Base-by-base conservation (phyloP, 1,140 invertebrate genomes). In the Rhopalosiphum padi region DNA sequence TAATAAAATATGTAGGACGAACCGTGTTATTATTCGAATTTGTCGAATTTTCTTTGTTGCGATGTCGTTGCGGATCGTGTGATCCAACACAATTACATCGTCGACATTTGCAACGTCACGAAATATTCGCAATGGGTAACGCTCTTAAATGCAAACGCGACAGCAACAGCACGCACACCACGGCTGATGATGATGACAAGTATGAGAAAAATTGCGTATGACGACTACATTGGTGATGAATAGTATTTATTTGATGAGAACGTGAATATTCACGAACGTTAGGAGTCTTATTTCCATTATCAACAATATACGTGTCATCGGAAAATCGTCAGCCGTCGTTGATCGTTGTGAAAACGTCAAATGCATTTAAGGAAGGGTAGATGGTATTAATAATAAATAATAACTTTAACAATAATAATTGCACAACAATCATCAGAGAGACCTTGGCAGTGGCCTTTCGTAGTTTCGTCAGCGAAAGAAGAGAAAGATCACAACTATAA, bases 381-480 rank as follows among this genome's bases (percentile, higher is more conserved):
- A 30, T 60, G 8, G 30, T 60, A 30, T 60, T 60, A 30, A 60
- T 60, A 60, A 30, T 30, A 60, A 55, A 7, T 46, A 46, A 46
- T 25, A 30, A 30, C 55, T 4, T 8, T 60, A 60, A 51, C 48
- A 51, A 15, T 15, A 11, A n/a, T 68, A 18, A 68, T 68, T 68
- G 60, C 60, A 11, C 30, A 68, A n/a, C 60, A 30, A 30, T 18
- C 15, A n/a, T 51, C 15, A 51, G 18, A 51, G 60, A 68, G 60
- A 11, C 85, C 85, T 87, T 46, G 85, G 43, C 85, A 37, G 85
- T 87, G 85, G 85, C 30, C 43, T 87, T 87, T 87, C 83, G 85
- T 4, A 30, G 30, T 41, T n/a, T 43, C 25, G 18, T 9, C 41
- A 23, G 41, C 83, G 23, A 43, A 43, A 85, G 23, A 85, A 25